Evolutionary conservation across 2,888 invertebrate species (phyloP), one percentile per base, ranked within the genome.

Genomic region (Drosophila meridionalis): DNA sequence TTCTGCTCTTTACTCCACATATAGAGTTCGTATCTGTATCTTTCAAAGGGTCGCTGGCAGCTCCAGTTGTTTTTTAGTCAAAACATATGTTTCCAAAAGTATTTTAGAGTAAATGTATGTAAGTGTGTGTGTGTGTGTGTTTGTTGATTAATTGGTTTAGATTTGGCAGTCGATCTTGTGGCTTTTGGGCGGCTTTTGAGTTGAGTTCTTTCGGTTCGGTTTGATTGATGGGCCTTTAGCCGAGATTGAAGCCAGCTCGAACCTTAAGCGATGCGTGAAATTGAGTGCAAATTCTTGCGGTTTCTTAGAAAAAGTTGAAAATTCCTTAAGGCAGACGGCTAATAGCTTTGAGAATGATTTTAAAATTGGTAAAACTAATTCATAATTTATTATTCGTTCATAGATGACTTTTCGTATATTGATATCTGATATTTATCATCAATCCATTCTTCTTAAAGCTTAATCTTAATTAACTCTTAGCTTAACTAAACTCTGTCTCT

Each of bases 81-180:
- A 60, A 86, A 87, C 87, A 87, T 88, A 87, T 87, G 87, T 88
- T 86, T 75, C 66, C 66, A 63, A 75, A 72, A 69, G 48, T 71
- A 32, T 59, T 50, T 69, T 14, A 32, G 3, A 38, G 8, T 30
- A 30, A 26, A n/a, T 34, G 72, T 72, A 4, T 9, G 9, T 26
- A 9, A 2, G 11, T 28, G 30, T 45, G 42, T 62, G 26, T 69
- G 48, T 48, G 42, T 61, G 58, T 20, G 48, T 50, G 65, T 59
- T 38, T 65, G 77, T 77, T 86, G 87, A 87, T 87, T 86, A 87
- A 87, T 87, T 87, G 86, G 83, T 73, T 84, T 81, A 80, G 87
- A 87, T 87, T 87, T 70, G 69, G 76, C 66, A 57, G 69, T 52
- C n/a, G 60, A 60, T 65, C 73, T 61, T 76, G 71, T 71, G 76